phyloP scores from a whole-genome alignment of 2,888 invertebrate genomes.

The Tenthredo scrophulariae region DNA sequence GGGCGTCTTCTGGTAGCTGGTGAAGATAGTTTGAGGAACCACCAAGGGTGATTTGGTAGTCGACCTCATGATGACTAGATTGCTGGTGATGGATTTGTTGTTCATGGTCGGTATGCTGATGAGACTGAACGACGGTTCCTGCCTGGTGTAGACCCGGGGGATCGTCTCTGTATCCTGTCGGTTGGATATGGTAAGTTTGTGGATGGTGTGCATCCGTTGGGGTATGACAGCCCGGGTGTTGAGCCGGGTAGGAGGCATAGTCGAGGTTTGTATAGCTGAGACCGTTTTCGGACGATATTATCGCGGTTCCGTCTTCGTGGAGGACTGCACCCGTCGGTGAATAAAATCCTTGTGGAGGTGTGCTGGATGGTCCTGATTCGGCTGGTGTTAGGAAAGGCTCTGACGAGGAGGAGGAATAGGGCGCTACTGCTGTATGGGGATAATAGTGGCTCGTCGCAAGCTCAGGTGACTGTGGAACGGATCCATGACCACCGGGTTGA shows the following conservation, averaged over 20 bases:
- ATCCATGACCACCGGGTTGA: slow-evolving; percentile 80
- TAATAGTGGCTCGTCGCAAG: slow-evolving; percentile 73
- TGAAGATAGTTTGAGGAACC: slow-evolving; percentile 71
- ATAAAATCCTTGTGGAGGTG: slow-evolving; percentile 73
- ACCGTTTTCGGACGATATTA: slow-evolving; percentile 92
- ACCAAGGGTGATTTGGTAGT: slow-evolving; percentile 78
- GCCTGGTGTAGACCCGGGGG: slow-evolving; percentile 60
- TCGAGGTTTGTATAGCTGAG: slow-evolving; percentile 94
- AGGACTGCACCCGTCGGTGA: slow-evolving; percentile 73
- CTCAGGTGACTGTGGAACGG: slow-evolving; percentile 78
- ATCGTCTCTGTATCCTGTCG: slow-evolving; percentile 74
- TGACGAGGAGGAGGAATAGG: slow-evolving; percentile 74
- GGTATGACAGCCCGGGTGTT: slow-evolving; percentile 66
- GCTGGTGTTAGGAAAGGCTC: slow-evolving; percentile 72
- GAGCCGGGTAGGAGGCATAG: slow-evolving; percentile 82
- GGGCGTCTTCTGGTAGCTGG: slow-evolving; percentile 65
- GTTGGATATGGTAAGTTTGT: slow-evolving; percentile 80
- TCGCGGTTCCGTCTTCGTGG: slow-evolving; percentile 80
- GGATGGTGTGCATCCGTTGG: slow-evolving; percentile 72
- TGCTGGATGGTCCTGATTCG: slow-evolving; percentile 59
- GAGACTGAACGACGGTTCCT: slow-evolving; percentile 62
- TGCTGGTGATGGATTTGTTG: slow-evolving; percentile 70
- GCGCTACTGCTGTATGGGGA: slow-evolving; percentile 72
- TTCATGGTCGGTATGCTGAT: slow-evolving; percentile 67
- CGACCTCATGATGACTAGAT: slow-evolving; percentile 56